phyloP scores from a whole-genome alignment of 2,797 vertebrate species.

The Pseudochirops corinnae region DNA sequence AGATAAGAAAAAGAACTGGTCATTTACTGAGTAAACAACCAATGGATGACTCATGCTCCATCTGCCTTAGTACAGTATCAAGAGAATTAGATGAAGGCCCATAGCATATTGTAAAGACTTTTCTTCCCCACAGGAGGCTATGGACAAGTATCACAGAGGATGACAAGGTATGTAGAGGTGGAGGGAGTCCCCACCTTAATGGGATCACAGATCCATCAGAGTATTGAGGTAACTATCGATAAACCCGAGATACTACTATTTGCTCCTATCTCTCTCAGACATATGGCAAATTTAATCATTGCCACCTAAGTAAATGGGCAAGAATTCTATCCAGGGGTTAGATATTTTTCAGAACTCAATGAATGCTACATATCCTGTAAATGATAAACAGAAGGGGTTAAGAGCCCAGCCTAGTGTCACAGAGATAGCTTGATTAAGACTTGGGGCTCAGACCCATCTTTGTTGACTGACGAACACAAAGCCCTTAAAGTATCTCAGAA shows the following conservation, averaged over 20 bases:
- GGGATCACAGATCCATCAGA: neutral
- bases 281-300: neutral
- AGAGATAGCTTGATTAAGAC: neutral
- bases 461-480: neutral
- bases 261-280: neutral
- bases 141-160: neutral
- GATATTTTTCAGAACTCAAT: neutral
- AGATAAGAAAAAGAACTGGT: neutral
- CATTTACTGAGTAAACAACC: neutral
- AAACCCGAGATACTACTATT: neutral
- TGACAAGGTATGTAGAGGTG: neutral
- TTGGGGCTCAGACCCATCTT: neutral
- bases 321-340: neutral
- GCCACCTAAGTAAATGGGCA: neutral
- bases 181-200: neutral
- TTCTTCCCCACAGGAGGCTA: neutral
- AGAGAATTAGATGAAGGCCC: neutral
- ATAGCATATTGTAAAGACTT: neutral
- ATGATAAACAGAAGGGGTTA: neutral
- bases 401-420: neutral
- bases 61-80: neutral
- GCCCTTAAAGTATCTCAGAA: neutral
- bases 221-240: neutral
- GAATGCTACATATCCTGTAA: neutral
- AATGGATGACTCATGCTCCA: neutral